Base-by-base conservation (phyloP, 2,113 vertebrate genomes). In the Gasterosteus aculeatus region DNA sequence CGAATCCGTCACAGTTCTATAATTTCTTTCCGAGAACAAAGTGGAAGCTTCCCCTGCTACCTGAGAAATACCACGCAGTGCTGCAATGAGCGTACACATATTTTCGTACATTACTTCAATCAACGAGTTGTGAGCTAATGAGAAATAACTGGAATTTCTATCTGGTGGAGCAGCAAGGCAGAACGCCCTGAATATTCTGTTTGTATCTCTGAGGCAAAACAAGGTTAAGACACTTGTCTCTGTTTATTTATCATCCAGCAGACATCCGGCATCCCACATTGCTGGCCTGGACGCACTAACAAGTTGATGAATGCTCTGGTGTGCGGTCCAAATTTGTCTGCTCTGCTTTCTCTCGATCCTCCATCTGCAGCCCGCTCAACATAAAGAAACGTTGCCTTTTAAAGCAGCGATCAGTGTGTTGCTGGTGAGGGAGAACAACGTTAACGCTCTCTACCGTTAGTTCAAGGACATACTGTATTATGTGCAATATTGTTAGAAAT, bases 231-330 rank as follows among this genome's bases (percentile, higher is more conserved):
- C 49, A 57, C 54, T 1, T 22, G 38, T 62, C 33, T 33, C 26
- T 16, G 31, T 26, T 77, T 62, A 72, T 85, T 84, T 33, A 72
- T 84, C 80, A 83, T 56, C 49, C 15, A 10, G 57, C 65, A 67
- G 82, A 74, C 71, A 68, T 72, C 19, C 26, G 5, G 72, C 46
- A 19, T 75, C 69, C 69, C 53, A 46, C 31, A 49, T 2, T 0
- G 42, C 72, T 44, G 58, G 42, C 75, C 58, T 38, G 70, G 22
- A 71, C 33, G 46, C 65, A 33, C 79, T 80, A 86, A 83, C 73
- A 69, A 35, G 66, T 71, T 82, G 85, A 85, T 82, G 77, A 85
- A 87, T 87, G 62, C 73, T 66, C 5, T 56, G 14, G 18, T 46
- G 78, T 75, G 81, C 16, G 65, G 72, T 78, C 73, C 66, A 80